Evolutionary conservation across 2,888 invertebrate species (phyloP).

Genomic region (Anarsia innoxiella): DNA sequence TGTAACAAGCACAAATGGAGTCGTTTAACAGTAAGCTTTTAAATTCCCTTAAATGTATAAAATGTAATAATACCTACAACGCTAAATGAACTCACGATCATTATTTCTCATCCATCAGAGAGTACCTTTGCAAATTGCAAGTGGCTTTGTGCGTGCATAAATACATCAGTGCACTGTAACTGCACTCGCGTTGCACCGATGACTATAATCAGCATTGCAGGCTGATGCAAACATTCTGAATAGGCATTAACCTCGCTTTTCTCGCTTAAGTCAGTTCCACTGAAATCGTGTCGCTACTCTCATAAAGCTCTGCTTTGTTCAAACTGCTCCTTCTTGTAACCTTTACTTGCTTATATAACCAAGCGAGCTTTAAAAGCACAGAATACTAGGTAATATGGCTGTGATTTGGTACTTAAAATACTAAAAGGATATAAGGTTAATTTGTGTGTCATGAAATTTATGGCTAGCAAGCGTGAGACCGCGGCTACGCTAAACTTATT

Average conservation of each 20-base stretch:
- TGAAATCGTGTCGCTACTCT: constrained; percentile 3
- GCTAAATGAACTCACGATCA: constrained; percentile 9
- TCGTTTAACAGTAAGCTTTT: constrained; percentile 6
- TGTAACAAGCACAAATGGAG: too few relatives aligned
- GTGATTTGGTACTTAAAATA: neutral
- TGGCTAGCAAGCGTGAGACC: constrained; percentile 9
- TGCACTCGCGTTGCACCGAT: constrained; percentile 42
- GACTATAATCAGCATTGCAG: constrained; percentile 58
- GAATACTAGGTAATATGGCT: too few relatives aligned
- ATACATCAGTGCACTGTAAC: constrained; percentile 38
- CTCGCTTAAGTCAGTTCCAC: constrained; percentile 31
- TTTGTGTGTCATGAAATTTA: constrained; percentile 8
- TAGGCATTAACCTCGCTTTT: constrained; percentile 49
- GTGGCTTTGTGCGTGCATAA: constrained; percentile 40
- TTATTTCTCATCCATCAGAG: constrained; percentile 15
- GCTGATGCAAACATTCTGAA: constrained; percentile 51
- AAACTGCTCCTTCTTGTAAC: neutral
- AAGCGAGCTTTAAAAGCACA: too few relatives aligned
- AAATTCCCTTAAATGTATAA: constrained; percentile 8
- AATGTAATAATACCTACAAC: constrained; percentile 6
- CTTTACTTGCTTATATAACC: too few relatives aligned
- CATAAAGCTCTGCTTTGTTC: constrained; percentile 3
- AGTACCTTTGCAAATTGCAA: constrained; percentile 14
- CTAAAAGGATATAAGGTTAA: constrained; percentile 5
- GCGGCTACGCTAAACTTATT: constrained; percentile 5